Evolutionary conservation across 2,797 vertebrate genomes (phyloP).

Genomic region (Botia kubotai): DNA sequence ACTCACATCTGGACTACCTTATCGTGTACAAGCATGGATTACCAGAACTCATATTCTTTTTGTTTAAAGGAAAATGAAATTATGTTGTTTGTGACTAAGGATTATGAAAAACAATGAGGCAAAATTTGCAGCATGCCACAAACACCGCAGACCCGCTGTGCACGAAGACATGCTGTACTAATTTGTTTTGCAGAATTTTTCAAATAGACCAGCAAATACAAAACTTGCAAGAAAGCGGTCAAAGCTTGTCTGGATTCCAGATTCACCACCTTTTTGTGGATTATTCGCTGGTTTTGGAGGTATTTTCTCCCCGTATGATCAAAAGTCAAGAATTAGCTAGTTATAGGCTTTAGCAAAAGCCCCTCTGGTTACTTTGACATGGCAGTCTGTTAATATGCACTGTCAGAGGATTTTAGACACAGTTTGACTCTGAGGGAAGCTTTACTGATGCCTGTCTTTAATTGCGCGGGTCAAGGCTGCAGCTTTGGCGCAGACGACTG

Average conservation of each 20-base stretch:
- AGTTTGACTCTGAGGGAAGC: slow-evolving; percentile 65
- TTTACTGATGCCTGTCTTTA: slow-evolving; percentile 77
- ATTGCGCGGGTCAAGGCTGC: slow-evolving; percentile 78
- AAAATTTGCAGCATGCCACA: slow-evolving; percentile 37
- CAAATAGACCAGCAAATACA: slow-evolving; percentile 68
- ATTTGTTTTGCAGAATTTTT: slow-evolving; percentile 66
- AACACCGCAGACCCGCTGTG: slow-evolving; percentile 60
- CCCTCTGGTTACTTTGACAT: slow-evolving; percentile 53
- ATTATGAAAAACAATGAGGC: background rate
- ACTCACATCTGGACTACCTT: background rate
- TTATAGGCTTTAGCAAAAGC: slow-evolving; percentile 63
- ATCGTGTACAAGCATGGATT: background rate
- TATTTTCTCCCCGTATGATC: slow-evolving; percentile 61
- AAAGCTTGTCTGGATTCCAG: slow-evolving; percentile 65
- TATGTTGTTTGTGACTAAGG: background rate
- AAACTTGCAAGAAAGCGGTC: slow-evolving; percentile 53
- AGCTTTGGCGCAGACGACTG: slow-evolving; percentile 73
- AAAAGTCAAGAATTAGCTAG: slow-evolving; percentile 67
- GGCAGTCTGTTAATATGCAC: slow-evolving; percentile 69
- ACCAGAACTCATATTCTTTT: slow-evolving; percentile 2
- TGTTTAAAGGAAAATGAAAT: background rate
- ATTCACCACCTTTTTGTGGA: slow-evolving; percentile 49
- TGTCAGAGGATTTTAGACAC: slow-evolving; percentile 70
- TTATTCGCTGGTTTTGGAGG: slow-evolving; percentile 40
- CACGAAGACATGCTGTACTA: slow-evolving; percentile 63